Evolutionary conservation across 2,888 invertebrate genomes (phyloP).

Genomic region (Mantis religiosa): DNA sequence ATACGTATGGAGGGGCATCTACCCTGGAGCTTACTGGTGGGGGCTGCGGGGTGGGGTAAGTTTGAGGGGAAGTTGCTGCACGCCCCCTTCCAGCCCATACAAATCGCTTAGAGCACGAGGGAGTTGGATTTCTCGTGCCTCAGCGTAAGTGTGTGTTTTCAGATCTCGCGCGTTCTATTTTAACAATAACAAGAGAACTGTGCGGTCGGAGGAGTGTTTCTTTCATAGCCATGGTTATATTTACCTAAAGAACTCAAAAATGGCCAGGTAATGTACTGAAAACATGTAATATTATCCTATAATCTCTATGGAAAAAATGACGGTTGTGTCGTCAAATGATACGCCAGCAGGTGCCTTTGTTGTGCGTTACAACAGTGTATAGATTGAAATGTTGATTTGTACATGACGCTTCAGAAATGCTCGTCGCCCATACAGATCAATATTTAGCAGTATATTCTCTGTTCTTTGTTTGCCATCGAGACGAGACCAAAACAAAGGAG

Average conservation of each 20-base stretch:
- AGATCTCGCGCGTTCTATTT: background rate
- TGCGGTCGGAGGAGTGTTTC: background rate
- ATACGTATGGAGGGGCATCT: background rate
- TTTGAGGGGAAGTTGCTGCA: background rate
- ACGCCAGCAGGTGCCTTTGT: no score
- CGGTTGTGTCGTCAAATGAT: no score
- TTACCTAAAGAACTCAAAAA: background rate
- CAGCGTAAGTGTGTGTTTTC: background rate
- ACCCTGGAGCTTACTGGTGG: background rate
- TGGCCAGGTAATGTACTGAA: background rate
- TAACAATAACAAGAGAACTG: background rate
- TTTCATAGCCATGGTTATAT: background rate
- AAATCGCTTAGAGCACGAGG: background rate
- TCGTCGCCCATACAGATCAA: background rate
- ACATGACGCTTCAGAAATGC: background rate
- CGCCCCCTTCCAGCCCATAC: background rate
- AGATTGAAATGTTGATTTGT: background rate
- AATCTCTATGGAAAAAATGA: no score
- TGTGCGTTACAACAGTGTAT: no score
- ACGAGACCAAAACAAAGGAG: background rate
- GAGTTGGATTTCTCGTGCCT: background rate
- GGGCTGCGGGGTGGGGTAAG: background rate
- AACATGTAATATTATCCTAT: background rate
- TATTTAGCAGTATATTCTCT: background rate
- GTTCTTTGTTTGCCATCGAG: background rate